Evolutionary conservation across 2,113 vertebrate genomes (phyloP).

Genomic region (Chloebia gouldiae): DNA sequence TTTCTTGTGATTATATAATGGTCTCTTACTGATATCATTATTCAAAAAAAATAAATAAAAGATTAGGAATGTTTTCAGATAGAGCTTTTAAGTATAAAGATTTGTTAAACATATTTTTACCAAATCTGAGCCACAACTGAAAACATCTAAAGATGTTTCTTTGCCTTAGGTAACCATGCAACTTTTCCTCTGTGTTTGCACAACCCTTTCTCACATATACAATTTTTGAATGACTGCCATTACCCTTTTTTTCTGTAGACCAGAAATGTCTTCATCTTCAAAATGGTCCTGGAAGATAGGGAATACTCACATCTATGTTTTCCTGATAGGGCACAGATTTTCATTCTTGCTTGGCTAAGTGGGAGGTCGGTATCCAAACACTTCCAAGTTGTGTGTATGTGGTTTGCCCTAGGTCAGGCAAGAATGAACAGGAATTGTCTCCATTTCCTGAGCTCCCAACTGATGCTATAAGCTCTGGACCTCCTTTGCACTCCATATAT

Average conservation of each 20-base stretch:
- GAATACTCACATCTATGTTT: not conserved
- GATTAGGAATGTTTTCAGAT: not conserved
- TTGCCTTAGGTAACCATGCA: not conserved
- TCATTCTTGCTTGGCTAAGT: not conserved
- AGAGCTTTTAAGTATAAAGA: not conserved
- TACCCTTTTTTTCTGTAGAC: not conserved
- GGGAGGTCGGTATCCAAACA: not conserved
- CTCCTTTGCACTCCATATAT: not conserved
- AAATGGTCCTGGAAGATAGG: not conserved
- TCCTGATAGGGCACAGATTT: not conserved
- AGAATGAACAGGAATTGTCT: not conserved
- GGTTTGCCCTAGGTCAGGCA: not conserved
- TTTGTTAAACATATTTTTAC: conserved; percentile 12
- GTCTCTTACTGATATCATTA: conserved; percentile 66
- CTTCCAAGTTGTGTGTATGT: not conserved
- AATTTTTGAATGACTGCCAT: not conserved
- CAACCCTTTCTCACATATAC: not conserved
- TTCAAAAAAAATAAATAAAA: conserved; percentile 4
- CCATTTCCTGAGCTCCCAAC: not conserved
- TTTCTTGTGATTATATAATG: conserved; percentile 76
- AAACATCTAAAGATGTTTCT: not conserved
- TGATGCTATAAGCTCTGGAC: not conserved
- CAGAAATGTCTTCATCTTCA: not conserved
- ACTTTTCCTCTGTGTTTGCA: not conserved
- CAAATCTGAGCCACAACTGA: not conserved